Percentiles rank a stretch among this genome's conserved stretches.
Evolutionary conservation across 2,797 vertebrate genomes (phyloP).

Genomic region (Typhlichthys eigenmanni): DNA sequence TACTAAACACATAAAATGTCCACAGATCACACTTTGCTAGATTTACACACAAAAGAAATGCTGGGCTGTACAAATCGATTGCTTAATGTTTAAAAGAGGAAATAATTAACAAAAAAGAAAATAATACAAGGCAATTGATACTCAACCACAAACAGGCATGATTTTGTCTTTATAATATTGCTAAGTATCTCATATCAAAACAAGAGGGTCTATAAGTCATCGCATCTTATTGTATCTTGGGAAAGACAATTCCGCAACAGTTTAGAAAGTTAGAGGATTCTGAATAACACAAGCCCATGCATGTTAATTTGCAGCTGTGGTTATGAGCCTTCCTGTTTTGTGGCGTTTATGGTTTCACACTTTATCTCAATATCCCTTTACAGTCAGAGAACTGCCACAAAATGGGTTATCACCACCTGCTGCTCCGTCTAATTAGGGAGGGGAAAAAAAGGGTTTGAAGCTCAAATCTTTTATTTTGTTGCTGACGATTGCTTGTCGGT

Average conservation of each 20-base stretch:
- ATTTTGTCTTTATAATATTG: constrained; percentile 72
- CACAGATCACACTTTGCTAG: constrained; percentile 76
- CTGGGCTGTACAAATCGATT: constrained; percentile 75
- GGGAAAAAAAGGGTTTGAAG: not conserved
- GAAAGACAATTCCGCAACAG: constrained; percentile 67
- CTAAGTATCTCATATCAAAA: constrained; percentile 79
- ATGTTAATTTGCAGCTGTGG: constrained; percentile 67
- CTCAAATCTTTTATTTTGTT: constrained; percentile 22
- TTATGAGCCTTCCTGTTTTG: constrained; percentile 63
- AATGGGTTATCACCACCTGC: constrained; percentile 30
- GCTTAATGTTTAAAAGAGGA: constrained; percentile 58
- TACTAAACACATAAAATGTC: constrained; percentile 78
- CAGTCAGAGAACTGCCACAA: constrained; percentile 48
- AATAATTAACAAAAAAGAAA: constrained; percentile 46
- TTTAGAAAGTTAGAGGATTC: constrained; percentile 72
- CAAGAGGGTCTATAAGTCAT: constrained; percentile 60
- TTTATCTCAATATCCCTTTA: constrained; percentile 60
- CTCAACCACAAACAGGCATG: constrained; percentile 73
- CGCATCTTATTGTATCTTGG: constrained; percentile 61
- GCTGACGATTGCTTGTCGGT: constrained; percentile 46
- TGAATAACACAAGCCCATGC: constrained; percentile 76
- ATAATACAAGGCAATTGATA: constrained; percentile 65
- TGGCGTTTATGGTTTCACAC: constrained; percentile 70
- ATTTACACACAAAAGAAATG: constrained; percentile 75
- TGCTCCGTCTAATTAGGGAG: constrained; percentile 43